Evolutionary conservation across 2,797 vertebrate species (phyloP).

Genomic region (Pterois miles): DNA sequence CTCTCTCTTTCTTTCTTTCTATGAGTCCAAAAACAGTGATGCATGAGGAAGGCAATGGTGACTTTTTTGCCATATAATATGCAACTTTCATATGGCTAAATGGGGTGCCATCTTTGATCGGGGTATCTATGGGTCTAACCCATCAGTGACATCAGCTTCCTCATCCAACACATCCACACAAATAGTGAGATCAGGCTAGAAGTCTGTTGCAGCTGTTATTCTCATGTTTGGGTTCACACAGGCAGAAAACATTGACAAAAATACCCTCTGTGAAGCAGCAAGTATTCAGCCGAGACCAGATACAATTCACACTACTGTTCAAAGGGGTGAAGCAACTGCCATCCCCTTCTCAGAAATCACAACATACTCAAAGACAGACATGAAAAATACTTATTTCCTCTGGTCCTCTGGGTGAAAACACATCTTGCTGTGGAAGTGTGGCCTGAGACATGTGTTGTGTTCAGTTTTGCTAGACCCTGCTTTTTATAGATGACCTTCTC

Average conservation of each 20-base stretch:
- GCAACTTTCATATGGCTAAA: not conserved
- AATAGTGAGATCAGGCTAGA: not conserved
- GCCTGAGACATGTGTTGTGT: slow-evolving; percentile 37
- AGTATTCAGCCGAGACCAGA: slow-evolving; percentile 62
- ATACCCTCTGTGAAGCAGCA: slow-evolving; percentile 17
- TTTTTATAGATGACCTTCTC: slow-evolving; percentile 69
- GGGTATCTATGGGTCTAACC: not conserved
- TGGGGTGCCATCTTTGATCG: not conserved
- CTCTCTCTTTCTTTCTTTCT: too few species aligned
- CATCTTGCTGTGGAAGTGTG: slow-evolving; percentile 44
- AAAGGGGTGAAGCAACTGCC: slow-evolving; percentile 43
- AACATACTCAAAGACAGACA: slow-evolving; percentile 34
- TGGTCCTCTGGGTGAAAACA: slow-evolving; percentile 67
- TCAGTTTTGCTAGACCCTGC: slow-evolving; percentile 35
- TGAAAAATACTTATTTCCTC: slow-evolving; percentile 63
- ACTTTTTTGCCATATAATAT: not conserved
- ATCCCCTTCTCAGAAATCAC: slow-evolving; percentile 34
- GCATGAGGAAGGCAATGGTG: not conserved
- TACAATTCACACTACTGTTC: slow-evolving; percentile 74
- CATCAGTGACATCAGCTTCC: not conserved
- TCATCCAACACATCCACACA: not conserved
- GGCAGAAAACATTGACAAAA: slow-evolving; percentile 8
- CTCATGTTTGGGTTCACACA: slow-evolving; percentile 9
- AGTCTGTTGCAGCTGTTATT: slow-evolving; percentile 9
- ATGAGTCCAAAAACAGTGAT: not conserved